Conservation (phyloP, 2,888 invertebrate species). For the Petrolisthes cinctipes region DNA sequence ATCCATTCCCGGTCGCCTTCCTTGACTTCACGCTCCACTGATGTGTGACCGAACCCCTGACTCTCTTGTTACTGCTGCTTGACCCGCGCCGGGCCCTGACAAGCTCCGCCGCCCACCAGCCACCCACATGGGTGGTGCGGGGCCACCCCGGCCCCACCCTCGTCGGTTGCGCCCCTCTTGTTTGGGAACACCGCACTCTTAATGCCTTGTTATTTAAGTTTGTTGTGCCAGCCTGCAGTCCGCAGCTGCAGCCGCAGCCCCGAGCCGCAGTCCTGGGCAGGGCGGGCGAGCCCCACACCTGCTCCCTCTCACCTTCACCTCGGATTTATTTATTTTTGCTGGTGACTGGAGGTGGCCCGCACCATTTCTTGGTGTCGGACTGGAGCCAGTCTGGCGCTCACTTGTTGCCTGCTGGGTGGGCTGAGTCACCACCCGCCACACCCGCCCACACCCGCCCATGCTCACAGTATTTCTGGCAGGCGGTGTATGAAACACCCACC, state of each 20-base stretch:
- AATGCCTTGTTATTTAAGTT: slow-evolving; percentile 63
- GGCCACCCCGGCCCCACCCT: slow-evolving; percentile 24
- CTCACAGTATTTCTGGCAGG: slow-evolving; percentile 58
- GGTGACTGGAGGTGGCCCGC: slow-evolving; percentile 15
- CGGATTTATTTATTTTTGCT: slow-evolving; percentile 15
- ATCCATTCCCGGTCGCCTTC: slow-evolving; percentile 89
- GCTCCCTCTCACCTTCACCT: slow-evolving; percentile 41
- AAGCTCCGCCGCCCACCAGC: slow-evolving; percentile 43
- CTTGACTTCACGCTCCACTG: slow-evolving; percentile 84
- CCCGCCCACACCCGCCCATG: slow-evolving; percentile 58
- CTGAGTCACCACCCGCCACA: slow-evolving; percentile 35
- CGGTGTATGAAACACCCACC: slow-evolving; percentile 60
- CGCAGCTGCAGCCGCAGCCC: slow-evolving; percentile 42
- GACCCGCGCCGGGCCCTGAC: slow-evolving; percentile 44
- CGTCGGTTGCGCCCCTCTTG: slow-evolving; percentile 43
- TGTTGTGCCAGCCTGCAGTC: slow-evolving; percentile 58
- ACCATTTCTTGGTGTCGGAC: slow-evolving; percentile 2
- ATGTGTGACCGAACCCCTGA: slow-evolving; percentile 77
- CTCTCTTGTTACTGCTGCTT: slow-evolving; percentile 55
- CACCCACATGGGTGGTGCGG: slow-evolving; percentile 26
- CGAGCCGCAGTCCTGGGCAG: slow-evolving; percentile 24
- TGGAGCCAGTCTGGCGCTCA: slow-evolving; percentile 22
- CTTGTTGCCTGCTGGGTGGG: slow-evolving; percentile 39
- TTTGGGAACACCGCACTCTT: slow-evolving; percentile 58
- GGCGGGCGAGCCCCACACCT: slow-evolving; percentile 42